These are phyloP conservation scores for Zaprionus nigranus DNA, from an alignment of 1,140 invertebrate genomes.

Conservation along the genomic window DNA sequence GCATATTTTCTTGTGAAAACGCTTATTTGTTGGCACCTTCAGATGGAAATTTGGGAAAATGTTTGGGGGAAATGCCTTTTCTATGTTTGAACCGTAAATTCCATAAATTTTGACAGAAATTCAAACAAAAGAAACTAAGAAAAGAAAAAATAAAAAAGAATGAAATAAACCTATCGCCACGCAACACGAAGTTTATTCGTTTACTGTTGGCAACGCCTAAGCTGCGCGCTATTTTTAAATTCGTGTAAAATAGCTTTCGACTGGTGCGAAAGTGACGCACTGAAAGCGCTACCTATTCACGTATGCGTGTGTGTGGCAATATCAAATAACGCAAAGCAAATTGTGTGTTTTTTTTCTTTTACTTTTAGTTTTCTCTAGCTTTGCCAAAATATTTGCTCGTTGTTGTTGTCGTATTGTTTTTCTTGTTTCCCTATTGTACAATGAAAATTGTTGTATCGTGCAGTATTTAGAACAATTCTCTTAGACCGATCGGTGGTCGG, in stretches of 20 bases:
- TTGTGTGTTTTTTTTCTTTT: conserved; percentile 38
- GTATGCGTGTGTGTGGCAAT: conserved; percentile 42
- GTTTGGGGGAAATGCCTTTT: conserved; percentile 43
- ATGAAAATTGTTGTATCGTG: conserved; percentile 42
- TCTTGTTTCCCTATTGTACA: conserved; percentile 22
- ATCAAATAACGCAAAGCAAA: conserved; percentile 73
- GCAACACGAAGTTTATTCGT: conserved; percentile 28
- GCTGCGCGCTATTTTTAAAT: conserved; percentile 77
- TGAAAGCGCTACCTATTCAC: conserved; percentile 3
- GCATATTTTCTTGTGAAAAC: conserved; percentile 16
- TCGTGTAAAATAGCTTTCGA: conserved; percentile 56
- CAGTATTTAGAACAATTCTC: conserved; percentile 62
- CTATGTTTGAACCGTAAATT: conserved; percentile 33
- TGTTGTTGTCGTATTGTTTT: too few species aligned
- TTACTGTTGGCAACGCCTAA: conserved; percentile 65
- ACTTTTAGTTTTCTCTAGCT: conserved; percentile 28
- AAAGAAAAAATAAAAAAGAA: neutral
- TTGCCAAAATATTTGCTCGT: conserved; percentile 70
- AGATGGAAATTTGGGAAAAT: conserved; percentile 33
- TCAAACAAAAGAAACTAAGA: conserved; percentile 34
- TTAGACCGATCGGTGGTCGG: conserved; percentile 30
- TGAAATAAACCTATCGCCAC: neutral
- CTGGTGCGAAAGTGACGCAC: conserved; percentile 55
- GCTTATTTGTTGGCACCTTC: conserved; percentile 52
- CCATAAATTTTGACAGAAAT: conserved; percentile 49